Conservation (phyloP, 2,888 invertebrate species). For the Conops quadrifasciatus region DNA sequence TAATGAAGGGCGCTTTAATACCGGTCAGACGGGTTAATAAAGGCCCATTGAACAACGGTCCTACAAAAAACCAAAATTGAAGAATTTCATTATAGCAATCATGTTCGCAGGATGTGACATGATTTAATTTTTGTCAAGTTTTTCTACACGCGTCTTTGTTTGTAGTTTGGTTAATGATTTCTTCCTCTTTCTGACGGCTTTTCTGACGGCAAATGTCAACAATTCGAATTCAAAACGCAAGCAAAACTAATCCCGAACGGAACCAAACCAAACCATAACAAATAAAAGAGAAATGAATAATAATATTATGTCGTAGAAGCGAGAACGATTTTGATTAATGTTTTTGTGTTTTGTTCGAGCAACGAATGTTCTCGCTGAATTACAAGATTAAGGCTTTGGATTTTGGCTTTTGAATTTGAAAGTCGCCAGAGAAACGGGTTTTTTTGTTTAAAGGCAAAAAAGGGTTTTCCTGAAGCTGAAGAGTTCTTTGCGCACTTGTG, state of each 20-base stretch:
- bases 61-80: not conserved
- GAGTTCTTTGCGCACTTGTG: too few species aligned
- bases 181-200: not conserved
- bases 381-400: too few species aligned
- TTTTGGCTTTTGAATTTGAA: not conserved
- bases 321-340: slow-evolving; percentile 58
- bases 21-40: not conserved
- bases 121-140: not conserved
- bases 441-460: not conserved
- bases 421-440: not conserved
- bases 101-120: not conserved
- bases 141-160: not conserved
- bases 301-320: slow-evolving; percentile 44
- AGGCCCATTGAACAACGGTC: not conserved
- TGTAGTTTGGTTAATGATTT: slow-evolving; percentile 26
- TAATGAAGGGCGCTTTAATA: too few species aligned
- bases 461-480: too few species aligned
- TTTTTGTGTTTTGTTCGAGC: slow-evolving; percentile 26
- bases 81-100: not conserved
- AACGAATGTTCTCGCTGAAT: too few species aligned
- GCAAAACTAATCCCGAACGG: slow-evolving; percentile 34
- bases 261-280: slow-evolving; percentile 4
- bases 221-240: slow-evolving; percentile 38
- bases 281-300: slow-evolving; percentile 28
- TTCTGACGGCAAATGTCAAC: slow-evolving; percentile 38